phyloP scores from a whole-genome alignment of 1,140 invertebrate genomes.

The Xylocopa sonorina region DNA sequence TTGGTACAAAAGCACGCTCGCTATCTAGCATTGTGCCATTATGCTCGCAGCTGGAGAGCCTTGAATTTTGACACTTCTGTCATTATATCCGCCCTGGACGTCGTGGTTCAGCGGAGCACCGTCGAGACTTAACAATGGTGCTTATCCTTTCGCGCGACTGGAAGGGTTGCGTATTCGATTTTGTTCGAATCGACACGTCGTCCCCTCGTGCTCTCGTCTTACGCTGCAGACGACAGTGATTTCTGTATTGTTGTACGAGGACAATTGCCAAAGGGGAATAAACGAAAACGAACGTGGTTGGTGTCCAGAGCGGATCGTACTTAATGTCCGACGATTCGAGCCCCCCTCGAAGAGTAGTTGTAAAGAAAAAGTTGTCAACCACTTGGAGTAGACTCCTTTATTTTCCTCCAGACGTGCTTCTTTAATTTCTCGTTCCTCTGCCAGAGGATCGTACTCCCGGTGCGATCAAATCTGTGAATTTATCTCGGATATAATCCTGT shows the following conservation, averaged over 20 bases:
- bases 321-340: conserved; percentile 43
- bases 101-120: conserved; percentile 11
- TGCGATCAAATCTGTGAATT: neutral
- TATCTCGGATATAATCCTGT: neutral
- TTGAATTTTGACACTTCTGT: conserved; percentile 51
- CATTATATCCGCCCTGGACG: conserved; percentile 40
- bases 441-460: neutral
- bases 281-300: conserved; percentile 41
- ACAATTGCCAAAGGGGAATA: conserved; percentile 51
- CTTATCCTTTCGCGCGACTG: conserved; percentile 47
- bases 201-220: conserved; percentile 52
- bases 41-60: conserved; percentile 2
- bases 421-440: neutral
- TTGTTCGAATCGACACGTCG: conserved; percentile 53
- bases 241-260: conserved; percentile 52
- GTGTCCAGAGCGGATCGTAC: conserved; percentile 7
- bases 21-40: conserved; percentile 28
- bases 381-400: conserved; percentile 18
- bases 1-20: conserved; percentile 1
- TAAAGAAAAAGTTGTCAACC: conserved; percentile 45
- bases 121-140: conserved; percentile 51
- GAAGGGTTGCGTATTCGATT: conserved; percentile 55
- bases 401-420: neutral
- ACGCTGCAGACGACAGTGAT: conserved; percentile 65
- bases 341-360: conserved; percentile 11